Evolutionary conservation across 2,888 invertebrate genomes (phyloP).

Genomic region (Phengaris arion): DNA sequence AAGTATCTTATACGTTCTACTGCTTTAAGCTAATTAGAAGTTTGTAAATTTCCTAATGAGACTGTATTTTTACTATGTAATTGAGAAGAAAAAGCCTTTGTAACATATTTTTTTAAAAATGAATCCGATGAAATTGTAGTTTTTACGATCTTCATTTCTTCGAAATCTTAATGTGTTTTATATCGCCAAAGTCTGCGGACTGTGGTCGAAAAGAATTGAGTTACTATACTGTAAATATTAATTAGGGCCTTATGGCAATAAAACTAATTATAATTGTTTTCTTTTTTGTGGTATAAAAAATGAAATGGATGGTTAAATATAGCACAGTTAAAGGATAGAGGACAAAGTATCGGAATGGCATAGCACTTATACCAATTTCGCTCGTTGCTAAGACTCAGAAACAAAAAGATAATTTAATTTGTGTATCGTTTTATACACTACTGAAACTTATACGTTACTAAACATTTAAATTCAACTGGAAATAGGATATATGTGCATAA

Average conservation of each 20-base stretch:
- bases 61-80: constrained; percentile 27
- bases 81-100: constrained; percentile 4
- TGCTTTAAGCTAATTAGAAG: constrained; percentile 18
- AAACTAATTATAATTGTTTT: constrained; percentile 2
- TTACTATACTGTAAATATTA: constrained; percentile 18
- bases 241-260: constrained; percentile 22
- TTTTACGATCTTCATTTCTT: not conserved
- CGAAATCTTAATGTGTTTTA: not conserved
- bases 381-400: not conserved
- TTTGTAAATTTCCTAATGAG: constrained; percentile 26
- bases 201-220: not conserved
- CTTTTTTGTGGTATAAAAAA: constrained; percentile 6
- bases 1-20: constrained; percentile 22
- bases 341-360: not conserved
- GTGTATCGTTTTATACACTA: too few species aligned
- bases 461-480: too few species aligned
- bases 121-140: not conserved
- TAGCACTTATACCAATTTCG: not conserved
- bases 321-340: constrained; percentile 19
- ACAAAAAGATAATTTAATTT: too few species aligned
- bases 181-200: too few species aligned
- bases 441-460: too few species aligned
- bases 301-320: constrained; percentile 24
- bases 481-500: too few species aligned
- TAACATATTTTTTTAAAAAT: not conserved